Base-by-base conservation (phyloP, 2,797 vertebrate genomes). In the Natrix natrix region DNA sequence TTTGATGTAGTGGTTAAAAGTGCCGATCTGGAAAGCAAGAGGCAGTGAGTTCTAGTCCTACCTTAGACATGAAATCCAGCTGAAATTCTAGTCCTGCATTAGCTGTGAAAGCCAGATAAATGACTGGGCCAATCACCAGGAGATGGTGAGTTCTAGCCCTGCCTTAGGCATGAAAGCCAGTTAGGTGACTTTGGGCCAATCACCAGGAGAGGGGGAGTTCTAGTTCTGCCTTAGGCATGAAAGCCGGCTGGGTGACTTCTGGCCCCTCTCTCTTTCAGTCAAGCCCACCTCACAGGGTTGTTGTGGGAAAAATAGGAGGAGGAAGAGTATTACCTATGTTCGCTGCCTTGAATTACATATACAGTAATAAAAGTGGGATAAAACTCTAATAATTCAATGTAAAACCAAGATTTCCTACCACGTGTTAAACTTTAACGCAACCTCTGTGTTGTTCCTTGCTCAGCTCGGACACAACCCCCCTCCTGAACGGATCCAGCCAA, bases 401-500 rank as follows among this genome's bases (percentile, higher is more conserved):
- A 3, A n/a, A 37, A 5, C 0, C 4, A 66, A 66, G 63, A 14
- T 90, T 93, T 90, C 54, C 26, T 87, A 12, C 69, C 16, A 56
- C 24, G 17, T 0, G 12, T 4, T 16, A 52, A 74, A 28, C 5
- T 28, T 86, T 0, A 0, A 22, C 3, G 26, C 8, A 92, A 74
- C 94, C 28, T 91, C 86, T 95, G 54, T 95, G n/a, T 56, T 88
- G 66, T 94, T 93, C 86, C 90, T 61, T 93, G 52, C 93, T 93
- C 94, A 99, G 99, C 96, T 99, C 99, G 43, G 99, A 99, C 96
- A 99, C 99, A 88, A 99, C 99, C 32, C 99, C 99, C 0, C 98
- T 99, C 52, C 97, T 99, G 92, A 99, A 99, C 97, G 99, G 99
- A 97, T 99, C 99, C 8, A 99, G 98, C 95, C 99, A 99, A 98